Evolutionary conservation across 2,888 invertebrate genomes (phyloP).

Genomic region (Agrochola circellaris): DNA sequence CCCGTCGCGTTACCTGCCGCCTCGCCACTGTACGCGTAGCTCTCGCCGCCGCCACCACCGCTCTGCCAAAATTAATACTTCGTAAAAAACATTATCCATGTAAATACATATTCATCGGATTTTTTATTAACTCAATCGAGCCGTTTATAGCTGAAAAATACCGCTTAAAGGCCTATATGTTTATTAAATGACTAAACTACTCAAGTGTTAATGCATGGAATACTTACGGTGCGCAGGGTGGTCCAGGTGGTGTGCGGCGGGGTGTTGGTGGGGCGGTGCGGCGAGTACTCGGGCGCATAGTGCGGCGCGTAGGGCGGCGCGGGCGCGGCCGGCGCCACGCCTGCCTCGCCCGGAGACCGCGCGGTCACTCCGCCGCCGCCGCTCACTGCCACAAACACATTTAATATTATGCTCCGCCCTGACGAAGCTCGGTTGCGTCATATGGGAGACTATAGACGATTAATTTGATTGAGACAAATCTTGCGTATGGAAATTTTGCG

Average conservation of each 20-base stretch:
- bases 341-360: constrained; percentile 67
- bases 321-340: constrained; percentile 88
- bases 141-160: background rate
- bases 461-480: background rate
- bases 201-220: background rate
- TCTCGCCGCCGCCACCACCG: constrained; percentile 82
- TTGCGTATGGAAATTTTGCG: background rate
- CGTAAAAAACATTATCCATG: background rate
- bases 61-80: constrained; percentile 65
- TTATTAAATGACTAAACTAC: background rate
- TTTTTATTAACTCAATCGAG: background rate
- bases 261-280: constrained; percentile 87
- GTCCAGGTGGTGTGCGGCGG: constrained; percentile 89
- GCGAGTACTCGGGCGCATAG: constrained; percentile 88
- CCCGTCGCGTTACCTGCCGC: constrained; percentile 87
- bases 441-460: background rate
- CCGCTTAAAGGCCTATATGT: background rate
- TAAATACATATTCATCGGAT: background rate
- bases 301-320: constrained; percentile 90
- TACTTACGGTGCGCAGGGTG: constrained; percentile 78
- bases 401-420: background rate
- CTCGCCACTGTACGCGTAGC: constrained; percentile 81
- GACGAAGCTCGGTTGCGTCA: background rate
- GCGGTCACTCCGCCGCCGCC: constrained; percentile 61
- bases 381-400: constrained; percentile 40